Conservation (phyloP, 2,888 invertebrate genomes). For the Tenthredo scrophulariae region DNA sequence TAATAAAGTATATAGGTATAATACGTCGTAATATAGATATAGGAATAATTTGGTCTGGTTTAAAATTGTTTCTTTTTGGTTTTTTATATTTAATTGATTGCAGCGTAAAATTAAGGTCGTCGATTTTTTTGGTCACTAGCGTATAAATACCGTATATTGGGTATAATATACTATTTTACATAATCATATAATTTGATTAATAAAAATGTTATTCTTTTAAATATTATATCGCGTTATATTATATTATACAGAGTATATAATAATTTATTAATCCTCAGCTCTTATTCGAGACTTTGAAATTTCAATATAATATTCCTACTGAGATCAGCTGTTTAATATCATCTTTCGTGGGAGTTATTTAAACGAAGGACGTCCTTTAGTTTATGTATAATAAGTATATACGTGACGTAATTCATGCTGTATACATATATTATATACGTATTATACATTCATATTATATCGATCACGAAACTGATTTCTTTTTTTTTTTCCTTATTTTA, state of each 20-base stretch:
- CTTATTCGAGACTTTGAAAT: background rate
- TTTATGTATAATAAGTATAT: slow-evolving; percentile 6
- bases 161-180: background rate
- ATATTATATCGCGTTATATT: background rate
- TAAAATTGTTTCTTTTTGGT: background rate
- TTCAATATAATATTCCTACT: slow-evolving; percentile 11
- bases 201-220: background rate
- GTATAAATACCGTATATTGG: background rate
- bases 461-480: background rate
- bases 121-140: slow-evolving; percentile 38
- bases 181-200: background rate
- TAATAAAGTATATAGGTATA: slow-evolving; percentile 1
- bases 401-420: background rate
- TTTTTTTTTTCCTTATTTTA: background rate
- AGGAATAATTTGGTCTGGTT: slow-evolving; percentile 39
- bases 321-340: slow-evolving; percentile 45
- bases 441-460: background rate
- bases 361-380: background rate
- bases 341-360: slow-evolving; percentile 39
- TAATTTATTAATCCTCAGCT: background rate
- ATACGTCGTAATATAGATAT: slow-evolving; percentile 11
- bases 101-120: slow-evolving; percentile 50
- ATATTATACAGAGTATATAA: background rate
- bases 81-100: slow-evolving; percentile 36
- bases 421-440: background rate